A percentile compares a stretch with the other conserved stretches of the same genome.
Conservation (phyloP, 2,113 vertebrate species). For the Callospermophilus lateralis region DNA sequence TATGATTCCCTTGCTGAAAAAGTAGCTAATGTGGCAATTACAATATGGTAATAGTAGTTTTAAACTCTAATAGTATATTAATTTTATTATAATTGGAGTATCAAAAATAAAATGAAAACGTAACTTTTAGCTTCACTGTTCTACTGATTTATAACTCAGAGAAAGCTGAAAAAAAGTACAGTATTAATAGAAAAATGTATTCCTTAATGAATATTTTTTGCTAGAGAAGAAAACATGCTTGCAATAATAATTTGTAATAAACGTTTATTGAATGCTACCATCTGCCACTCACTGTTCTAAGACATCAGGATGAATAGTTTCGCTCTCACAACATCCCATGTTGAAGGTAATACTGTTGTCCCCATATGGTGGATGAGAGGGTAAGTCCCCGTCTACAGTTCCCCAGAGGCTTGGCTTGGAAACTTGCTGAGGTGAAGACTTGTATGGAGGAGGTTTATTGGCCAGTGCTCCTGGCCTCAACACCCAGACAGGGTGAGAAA, state of each 20-base stretch:
- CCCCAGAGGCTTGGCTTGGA: background rate
- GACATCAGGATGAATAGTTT: background rate
- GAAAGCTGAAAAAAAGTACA: background rate
- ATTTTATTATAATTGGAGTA: slow-evolving; percentile 54
- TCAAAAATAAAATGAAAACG: slow-evolving; percentile 33
- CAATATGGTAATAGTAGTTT: background rate
- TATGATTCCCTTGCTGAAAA: slow-evolving; percentile 33
- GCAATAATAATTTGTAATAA: background rate
- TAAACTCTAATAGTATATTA: background rate
- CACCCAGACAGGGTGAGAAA: background rate
- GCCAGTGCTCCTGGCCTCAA: background rate
- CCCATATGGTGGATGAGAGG: background rate
- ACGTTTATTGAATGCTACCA: background rate
- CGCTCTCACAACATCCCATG: background rate
- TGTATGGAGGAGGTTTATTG: background rate
- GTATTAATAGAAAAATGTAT: slow-evolving; percentile 20
- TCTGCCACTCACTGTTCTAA: background rate
- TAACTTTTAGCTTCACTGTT: slow-evolving; percentile 18
- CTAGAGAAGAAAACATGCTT: slow-evolving; percentile 8
- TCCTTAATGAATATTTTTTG: background rate
- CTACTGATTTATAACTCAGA: slow-evolving; percentile 21
- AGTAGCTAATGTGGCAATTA: slow-evolving; percentile 29
- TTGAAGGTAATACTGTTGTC: background rate
- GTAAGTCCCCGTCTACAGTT: background rate
- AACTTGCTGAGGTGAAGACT: background rate